These are phyloP conservation scores for Phalangium opilio DNA, from an alignment of 2,888 invertebrate genomes.

Conservation along the genomic window DNA sequence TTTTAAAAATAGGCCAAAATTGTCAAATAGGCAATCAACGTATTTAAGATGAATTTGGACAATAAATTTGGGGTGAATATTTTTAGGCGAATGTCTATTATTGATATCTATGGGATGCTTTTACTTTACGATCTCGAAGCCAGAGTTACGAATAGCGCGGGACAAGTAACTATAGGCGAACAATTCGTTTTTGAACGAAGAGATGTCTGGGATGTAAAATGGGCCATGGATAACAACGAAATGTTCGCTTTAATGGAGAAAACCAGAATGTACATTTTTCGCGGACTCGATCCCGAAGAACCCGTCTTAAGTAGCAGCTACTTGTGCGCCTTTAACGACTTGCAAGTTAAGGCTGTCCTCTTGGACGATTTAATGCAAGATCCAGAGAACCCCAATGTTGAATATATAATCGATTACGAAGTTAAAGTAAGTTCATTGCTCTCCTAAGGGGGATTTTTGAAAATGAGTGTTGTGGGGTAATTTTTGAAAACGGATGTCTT, in stretches of 20 bases:
- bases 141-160: constrained; percentile 21
- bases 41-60: too few relatives aligned
- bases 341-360: constrained; percentile 80
- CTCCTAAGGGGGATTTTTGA: too few relatives aligned
- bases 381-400: constrained; percentile 51
- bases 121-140: constrained; percentile 52
- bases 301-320: constrained; percentile 84
- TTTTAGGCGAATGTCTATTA: constrained; percentile 60
- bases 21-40: too few relatives aligned
- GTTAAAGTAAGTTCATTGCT: constrained; percentile 48
- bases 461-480: too few relatives aligned
- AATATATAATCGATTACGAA: constrained; percentile 65
- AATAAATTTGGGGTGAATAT: too few relatives aligned
- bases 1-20: too few relatives aligned
- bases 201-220: constrained; percentile 93
- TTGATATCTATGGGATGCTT: constrained; percentile 64
- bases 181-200: constrained; percentile 49
- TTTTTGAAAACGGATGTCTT: too few relatives aligned
- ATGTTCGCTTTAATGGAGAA: constrained; percentile 91
- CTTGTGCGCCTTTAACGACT: constrained; percentile 70
- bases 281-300: constrained; percentile 82
- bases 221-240: constrained; percentile 87
- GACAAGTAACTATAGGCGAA: constrained; percentile 25
- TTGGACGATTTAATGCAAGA: constrained; percentile 77
- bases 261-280: constrained; percentile 81